Evolutionary conservation across 1,140 invertebrate species (phyloP), one percentile per base, ranked within the genome.

Genomic region (Paramacrobiotus metropolitanus): DNA sequence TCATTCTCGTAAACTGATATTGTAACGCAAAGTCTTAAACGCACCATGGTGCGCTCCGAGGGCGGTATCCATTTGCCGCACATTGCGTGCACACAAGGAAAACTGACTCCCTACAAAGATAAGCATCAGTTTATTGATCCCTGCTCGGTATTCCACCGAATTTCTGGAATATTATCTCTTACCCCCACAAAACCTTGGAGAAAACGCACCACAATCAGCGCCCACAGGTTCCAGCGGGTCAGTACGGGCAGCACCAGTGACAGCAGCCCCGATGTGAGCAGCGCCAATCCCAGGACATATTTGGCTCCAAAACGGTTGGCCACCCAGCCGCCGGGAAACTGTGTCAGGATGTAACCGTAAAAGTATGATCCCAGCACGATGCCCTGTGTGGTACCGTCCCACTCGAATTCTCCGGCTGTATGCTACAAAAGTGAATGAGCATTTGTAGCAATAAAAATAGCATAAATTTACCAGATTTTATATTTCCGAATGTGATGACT

Each of bases 31-130:
- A n/a, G n/a, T n/a, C n/a, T 78, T 0, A 81, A 84, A 0, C 83
- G 82, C 31, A 87, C 73, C 18, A 82, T 77, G 2, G 82, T 85
- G 30, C 86, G 78, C 71, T 93, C 87, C 21, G 81, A 68, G 0
- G 83, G 81, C 21, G 87, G 88, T n/a, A 85, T 82, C 87, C 88
- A 93, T 62, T 81, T 79, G 0, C 84, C 78, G 85, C 87, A 88
- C 29, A 90, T 80, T 4, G 83, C 83, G 70, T 89, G 85, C 60
- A 90, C 88, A 65, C 85, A 83, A 2, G 87, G 87, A 72, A 87
- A 91, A 1, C 86, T 87, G 0, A 91, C 86, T 45, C 87, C 87
- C 84, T 87, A 66, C n/a, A n/a, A n/a, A n/a, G n/a, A n/a, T n/a
- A n/a, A n/a, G n/a, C n/a, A n/a, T n/a, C n/a, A n/a, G n/a, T n/a